Conservation (phyloP, 2,888 invertebrate species). For the Platerodrilus igneus region DNA sequence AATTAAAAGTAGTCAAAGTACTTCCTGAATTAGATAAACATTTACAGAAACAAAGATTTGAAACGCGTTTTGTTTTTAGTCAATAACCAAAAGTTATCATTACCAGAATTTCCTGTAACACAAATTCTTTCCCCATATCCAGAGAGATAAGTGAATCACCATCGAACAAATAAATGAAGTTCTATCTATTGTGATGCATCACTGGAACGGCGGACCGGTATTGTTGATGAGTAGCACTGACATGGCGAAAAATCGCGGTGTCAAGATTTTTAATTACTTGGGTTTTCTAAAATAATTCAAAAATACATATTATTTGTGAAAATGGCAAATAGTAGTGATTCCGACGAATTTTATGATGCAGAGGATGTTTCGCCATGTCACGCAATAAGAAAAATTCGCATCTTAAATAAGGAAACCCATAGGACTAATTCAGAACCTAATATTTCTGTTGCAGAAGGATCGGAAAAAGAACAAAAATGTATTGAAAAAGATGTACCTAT, state of each 20-base stretch:
- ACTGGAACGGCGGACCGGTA: too few relatives aligned
- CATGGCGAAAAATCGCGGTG: constrained; percentile 25
- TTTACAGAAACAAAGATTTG: too few relatives aligned
- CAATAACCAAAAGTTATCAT: too few relatives aligned
- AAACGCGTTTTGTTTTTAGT: too few relatives aligned
- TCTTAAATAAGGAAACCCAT: constrained; percentile 40
- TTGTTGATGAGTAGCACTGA: too few relatives aligned
- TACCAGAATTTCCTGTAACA: too few relatives aligned
- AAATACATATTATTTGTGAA: constrained; percentile 11
- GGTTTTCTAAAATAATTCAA: constrained; percentile 5
- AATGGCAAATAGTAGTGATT: constrained; percentile 69
- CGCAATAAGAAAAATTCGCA: constrained; percentile 45
- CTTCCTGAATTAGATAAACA: too few relatives aligned
- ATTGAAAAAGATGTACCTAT: constrained; percentile 1
- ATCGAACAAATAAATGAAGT: too few relatives aligned
- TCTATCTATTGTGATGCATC: too few relatives aligned
- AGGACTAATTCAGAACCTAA: constrained; percentile 42
- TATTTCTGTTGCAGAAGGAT: constrained; percentile 29
- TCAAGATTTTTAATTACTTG: constrained; percentile 11
- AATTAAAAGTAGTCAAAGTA: too few relatives aligned
- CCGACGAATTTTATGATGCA: constrained; percentile 87
- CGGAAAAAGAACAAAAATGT: constrained; percentile 10
- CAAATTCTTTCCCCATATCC: too few relatives aligned
- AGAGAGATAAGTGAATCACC: too few relatives aligned
- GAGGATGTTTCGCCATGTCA: constrained; percentile 73